Conservation (phyloP, 2,888 invertebrate genomes). For the Notodonta dromedarius region DNA sequence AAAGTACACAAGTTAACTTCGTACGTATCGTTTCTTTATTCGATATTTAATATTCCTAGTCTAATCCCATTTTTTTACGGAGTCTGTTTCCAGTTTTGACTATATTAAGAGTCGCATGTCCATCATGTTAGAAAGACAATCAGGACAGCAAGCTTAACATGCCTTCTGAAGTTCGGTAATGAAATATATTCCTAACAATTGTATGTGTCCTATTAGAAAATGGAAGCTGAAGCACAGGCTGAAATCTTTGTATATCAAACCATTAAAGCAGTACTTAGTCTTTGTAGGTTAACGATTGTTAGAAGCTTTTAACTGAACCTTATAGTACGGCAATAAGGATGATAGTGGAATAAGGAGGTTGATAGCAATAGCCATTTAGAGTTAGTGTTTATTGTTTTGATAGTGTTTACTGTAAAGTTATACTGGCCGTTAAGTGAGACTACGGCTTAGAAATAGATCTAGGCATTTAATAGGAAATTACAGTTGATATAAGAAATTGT, state of each 20-base stretch:
- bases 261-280: slow-evolving; percentile 17
- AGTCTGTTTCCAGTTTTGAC: too few relatives aligned
- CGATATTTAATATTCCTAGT: too few relatives aligned
- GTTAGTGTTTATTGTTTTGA: slow-evolving; percentile 3
- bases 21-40: too few relatives aligned
- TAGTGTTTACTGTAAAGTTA: slow-evolving; percentile 7
- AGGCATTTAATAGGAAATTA: not conserved
- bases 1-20: not conserved
- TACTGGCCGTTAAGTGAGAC: not conserved
- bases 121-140: too few relatives aligned
- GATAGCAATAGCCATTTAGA: slow-evolving; percentile 3
- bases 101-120: too few relatives aligned
- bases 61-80: too few relatives aligned
- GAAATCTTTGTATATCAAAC: slow-evolving; percentile 16
- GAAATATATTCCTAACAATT: not conserved
- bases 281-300: slow-evolving; percentile 16
- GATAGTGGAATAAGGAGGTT: not conserved
- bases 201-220: slow-evolving; percentile 6
- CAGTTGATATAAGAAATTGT: too few relatives aligned
- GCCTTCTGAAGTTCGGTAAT: too few relatives aligned
- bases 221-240: slow-evolving; percentile 13
- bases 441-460: not conserved
- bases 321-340: not conserved
- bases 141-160: too few relatives aligned
- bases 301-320: not conserved